These are phyloP conservation scores for Oryzaephilus surinamensis DNA, from an alignment of 1,140 invertebrate genomes.

Conservation along the genomic window DNA sequence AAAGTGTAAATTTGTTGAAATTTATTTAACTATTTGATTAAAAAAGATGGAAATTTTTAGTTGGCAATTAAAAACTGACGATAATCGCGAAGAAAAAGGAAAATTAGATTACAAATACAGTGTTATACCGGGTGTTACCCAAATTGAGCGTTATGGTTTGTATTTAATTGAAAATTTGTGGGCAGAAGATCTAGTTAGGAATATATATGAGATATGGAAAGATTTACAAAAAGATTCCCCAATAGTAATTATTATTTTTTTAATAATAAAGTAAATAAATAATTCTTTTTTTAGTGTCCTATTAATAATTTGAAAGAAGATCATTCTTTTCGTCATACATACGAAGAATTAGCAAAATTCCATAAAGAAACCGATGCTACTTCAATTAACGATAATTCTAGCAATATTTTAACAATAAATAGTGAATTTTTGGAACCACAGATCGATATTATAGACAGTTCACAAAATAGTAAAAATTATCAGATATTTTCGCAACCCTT, in stretches of 20 bases:
- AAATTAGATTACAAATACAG: slow-evolving; percentile 30
- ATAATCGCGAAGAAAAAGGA: slow-evolving; percentile 10
- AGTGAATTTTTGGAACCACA: too few species aligned
- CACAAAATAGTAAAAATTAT: too few species aligned
- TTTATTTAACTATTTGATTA: not conserved
- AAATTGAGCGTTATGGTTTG: slow-evolving; percentile 29
- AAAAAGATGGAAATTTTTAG: slow-evolving; percentile 16
- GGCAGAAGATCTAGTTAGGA: slow-evolving; percentile 18
- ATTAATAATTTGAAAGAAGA: slow-evolving; percentile 3
- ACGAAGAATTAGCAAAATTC: too few species aligned
- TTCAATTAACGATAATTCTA: too few species aligned
- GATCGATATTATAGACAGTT: too few species aligned
- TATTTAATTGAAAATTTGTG: slow-evolving; percentile 25
- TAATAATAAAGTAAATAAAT: slow-evolving; percentile 4
- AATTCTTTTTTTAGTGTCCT: not conserved
- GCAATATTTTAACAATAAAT: too few species aligned
- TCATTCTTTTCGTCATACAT: too few species aligned
- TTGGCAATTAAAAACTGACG: slow-evolving; percentile 30
- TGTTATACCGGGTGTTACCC: slow-evolving; percentile 28
- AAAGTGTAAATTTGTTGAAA: slow-evolving; percentile 46
- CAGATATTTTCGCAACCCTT: too few species aligned
- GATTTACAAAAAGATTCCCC: not conserved
- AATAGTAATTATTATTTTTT: too few species aligned
- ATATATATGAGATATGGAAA: slow-evolving; percentile 17
- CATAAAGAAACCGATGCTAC: not conserved